phyloP scores from a whole-genome alignment of 2,113 vertebrate genomes.

The Ardeotis arabs region DNA sequence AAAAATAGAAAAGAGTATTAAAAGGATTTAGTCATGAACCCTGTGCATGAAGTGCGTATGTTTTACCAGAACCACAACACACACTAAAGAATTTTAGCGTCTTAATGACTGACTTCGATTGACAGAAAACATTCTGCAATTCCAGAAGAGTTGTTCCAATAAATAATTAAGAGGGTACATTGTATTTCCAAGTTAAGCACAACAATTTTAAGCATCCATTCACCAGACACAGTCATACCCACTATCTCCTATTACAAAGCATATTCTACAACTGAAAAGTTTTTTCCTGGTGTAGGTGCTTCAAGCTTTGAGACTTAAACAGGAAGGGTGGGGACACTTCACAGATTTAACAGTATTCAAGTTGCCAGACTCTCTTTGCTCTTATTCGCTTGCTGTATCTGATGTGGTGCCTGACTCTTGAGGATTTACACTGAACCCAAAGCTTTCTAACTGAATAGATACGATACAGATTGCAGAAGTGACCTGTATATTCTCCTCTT shows the following conservation, averaged over 20 bases:
- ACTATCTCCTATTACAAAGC: not conserved
- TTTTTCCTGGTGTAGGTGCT: not conserved
- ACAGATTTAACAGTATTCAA: not conserved
- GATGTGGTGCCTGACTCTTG: not conserved
- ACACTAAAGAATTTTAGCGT: not conserved
- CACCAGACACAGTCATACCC: not conserved
- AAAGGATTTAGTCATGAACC: not conserved
- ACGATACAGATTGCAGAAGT: not conserved
- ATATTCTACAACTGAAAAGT: not conserved
- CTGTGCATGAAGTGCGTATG: not conserved
- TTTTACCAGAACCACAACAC: not conserved
- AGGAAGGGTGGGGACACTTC: not conserved
- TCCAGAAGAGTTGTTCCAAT: not conserved
- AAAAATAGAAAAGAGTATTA: not conserved
- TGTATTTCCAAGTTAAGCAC: not conserved
- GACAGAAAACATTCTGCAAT: not conserved
- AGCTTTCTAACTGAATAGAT: not conserved
- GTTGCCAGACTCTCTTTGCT: not conserved
- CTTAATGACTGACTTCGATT: not conserved
- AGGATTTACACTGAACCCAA: not conserved
- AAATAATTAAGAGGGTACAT: not conserved
- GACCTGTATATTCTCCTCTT: not conserved
- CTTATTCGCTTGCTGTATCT: not conserved
- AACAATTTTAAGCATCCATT: not conserved
- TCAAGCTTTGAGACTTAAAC: not conserved